phyloP scores from a whole-genome alignment of 2,113 vertebrate species.

The Upupa epops region DNA sequence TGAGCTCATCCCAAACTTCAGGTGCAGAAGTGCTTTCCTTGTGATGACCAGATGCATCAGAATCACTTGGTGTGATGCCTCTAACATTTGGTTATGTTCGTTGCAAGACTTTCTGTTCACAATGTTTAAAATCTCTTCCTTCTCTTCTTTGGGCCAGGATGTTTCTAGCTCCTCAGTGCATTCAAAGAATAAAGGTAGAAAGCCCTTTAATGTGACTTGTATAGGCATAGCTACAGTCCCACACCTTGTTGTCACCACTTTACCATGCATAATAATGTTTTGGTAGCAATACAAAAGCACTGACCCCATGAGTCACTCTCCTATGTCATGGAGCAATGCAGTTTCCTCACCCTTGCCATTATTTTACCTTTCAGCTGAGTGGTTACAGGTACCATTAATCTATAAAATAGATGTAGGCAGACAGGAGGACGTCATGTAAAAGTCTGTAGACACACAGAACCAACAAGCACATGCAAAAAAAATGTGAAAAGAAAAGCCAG shows the following conservation, averaged over 20 bases:
- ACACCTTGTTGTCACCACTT: neutral
- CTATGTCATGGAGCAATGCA: neutral
- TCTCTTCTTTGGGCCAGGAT: neutral
- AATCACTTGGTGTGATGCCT: neutral
- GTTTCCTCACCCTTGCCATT: conserved; percentile 47
- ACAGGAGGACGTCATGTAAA: conserved; percentile 40
- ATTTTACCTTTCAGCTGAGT: conserved; percentile 53
- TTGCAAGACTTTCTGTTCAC: neutral
- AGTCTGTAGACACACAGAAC: conserved; percentile 43
- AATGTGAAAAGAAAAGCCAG: conserved; percentile 4
- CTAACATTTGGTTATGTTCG: neutral
- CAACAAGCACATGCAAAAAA: neutral
- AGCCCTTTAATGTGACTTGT: neutral
- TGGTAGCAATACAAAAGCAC: neutral
- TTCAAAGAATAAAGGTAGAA: neutral
- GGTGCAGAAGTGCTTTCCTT: neutral
- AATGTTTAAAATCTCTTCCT: neutral
- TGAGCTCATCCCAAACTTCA: neutral
- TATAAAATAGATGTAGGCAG: conserved; percentile 57
- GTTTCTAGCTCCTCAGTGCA: neutral
- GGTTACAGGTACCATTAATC: conserved; percentile 69
- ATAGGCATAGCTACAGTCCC: neutral
- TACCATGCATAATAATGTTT: neutral
- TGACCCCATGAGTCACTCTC: conserved; percentile 17
- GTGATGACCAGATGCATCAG: neutral